phyloP scores from a whole-genome alignment of 1,140 invertebrate species.

The Plodia interpunctella region DNA sequence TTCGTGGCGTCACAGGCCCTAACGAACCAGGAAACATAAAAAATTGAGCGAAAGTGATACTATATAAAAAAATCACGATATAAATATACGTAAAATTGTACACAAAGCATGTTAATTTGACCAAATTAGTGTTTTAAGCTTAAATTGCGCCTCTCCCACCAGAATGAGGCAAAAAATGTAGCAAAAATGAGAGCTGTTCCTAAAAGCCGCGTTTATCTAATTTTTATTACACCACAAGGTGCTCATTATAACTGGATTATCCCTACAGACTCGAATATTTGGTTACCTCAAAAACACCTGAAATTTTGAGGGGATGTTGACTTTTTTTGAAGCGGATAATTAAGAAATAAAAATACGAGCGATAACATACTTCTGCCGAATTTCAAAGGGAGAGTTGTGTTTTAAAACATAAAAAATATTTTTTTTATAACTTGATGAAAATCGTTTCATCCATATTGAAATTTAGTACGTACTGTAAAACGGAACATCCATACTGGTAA shows the following conservation, averaged over 20 bases:
- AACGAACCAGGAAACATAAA: too few species aligned
- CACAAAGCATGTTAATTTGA: too few species aligned
- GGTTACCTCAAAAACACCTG: neutral
- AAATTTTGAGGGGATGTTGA: neutral
- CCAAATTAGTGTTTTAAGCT: neutral
- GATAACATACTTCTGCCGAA: neutral
- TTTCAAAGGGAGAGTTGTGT: too few species aligned
- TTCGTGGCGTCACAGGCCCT: too few species aligned
- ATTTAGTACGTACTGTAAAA: too few species aligned
- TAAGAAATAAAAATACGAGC: conserved; percentile 16
- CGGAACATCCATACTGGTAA: too few species aligned
- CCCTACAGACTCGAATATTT: neutral
- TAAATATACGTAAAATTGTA: too few species aligned
- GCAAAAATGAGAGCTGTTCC: neutral
- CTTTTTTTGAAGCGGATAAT: conserved; percentile 9
- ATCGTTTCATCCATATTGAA: too few species aligned
- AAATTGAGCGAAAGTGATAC: too few species aligned
- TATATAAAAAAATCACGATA: too few species aligned
- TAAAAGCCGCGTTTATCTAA: conserved; percentile 1
- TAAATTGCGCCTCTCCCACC: neutral
- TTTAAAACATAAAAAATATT: too few species aligned
- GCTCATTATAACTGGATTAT: neutral
- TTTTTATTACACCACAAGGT: conserved; percentile 4
- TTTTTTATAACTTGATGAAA: too few species aligned
- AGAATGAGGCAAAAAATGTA: neutral